Evolutionary conservation across 2,888 invertebrate species (phyloP).

Genomic region (Amaurobius ferox): DNA sequence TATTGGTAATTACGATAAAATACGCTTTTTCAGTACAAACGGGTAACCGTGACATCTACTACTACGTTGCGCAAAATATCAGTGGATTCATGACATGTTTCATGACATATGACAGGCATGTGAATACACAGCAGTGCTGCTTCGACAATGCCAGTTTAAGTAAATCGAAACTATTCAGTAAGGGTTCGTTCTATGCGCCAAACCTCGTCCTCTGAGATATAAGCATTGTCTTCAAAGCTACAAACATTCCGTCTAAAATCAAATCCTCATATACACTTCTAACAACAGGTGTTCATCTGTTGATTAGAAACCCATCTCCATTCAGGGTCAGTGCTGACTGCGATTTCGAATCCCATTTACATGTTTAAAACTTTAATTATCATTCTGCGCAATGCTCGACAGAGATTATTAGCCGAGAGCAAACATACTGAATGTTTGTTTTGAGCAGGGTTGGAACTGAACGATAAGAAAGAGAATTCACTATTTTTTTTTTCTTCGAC

Average conservation of each 20-base stretch:
- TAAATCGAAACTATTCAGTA: no score
- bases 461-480: constrained; percentile 49
- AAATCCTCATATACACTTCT: background rate
- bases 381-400: constrained; percentile 50
- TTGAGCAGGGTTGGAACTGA: constrained; percentile 56
- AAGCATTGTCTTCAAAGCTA: no score
- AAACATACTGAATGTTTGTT: constrained; percentile 63
- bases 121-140: no score
- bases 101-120: no score
- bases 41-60: no score
- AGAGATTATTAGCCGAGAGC: constrained; percentile 46
- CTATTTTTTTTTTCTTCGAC: background rate
- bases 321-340: constrained; percentile 42
- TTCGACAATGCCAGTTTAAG: no score
- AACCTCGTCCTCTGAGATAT: no score
- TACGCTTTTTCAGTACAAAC: no score
- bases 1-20: no score
- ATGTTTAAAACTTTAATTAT: constrained; percentile 69
- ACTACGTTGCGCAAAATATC: no score
- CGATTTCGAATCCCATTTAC: constrained; percentile 60
- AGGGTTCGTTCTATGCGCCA: no score
- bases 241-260: background rate
- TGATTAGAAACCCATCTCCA: constrained; percentile 45
- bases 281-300: constrained; percentile 68
- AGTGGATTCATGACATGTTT: no score